Percentiles rank a stretch among this genome's conserved stretches.
These are phyloP conservation scores for Cuculus canorus DNA, from an alignment of 2,797 vertebrate species.

Conservation along the genomic window DNA sequence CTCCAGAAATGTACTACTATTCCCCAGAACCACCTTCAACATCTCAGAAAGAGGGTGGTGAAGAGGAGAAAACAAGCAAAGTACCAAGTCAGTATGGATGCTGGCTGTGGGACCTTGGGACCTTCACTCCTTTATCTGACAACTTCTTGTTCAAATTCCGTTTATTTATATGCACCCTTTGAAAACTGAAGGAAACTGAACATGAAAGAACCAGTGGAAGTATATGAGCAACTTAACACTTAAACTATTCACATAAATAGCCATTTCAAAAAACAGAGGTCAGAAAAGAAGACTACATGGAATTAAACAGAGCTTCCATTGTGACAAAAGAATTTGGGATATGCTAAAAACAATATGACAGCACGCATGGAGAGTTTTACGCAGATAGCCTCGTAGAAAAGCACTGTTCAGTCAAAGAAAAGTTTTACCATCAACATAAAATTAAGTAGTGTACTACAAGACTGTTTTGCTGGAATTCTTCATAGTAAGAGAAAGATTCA, in stretches of 20 bases:
- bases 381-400: neutral
- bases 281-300: neutral
- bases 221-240: neutral
- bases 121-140: neutral
- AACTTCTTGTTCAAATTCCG: constrained; percentile 12
- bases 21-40: neutral
- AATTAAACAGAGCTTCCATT: neutral
- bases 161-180: neutral
- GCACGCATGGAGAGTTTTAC: neutral
- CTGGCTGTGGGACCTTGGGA: neutral
- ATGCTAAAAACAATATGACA: neutral
- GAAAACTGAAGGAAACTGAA: neutral
- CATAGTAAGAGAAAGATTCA: neutral
- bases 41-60: neutral
- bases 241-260: neutral
- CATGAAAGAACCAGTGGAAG: neutral
- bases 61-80: neutral
- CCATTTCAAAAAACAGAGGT: neutral
- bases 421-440: neutral
- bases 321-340: neutral
- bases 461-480: neutral
- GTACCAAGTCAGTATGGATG: neutral
- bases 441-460: neutral
- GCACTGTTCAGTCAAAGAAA: neutral
- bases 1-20: neutral